phyloP scores from a whole-genome alignment of 2,113 vertebrate species.

The Cavia porcellus region DNA sequence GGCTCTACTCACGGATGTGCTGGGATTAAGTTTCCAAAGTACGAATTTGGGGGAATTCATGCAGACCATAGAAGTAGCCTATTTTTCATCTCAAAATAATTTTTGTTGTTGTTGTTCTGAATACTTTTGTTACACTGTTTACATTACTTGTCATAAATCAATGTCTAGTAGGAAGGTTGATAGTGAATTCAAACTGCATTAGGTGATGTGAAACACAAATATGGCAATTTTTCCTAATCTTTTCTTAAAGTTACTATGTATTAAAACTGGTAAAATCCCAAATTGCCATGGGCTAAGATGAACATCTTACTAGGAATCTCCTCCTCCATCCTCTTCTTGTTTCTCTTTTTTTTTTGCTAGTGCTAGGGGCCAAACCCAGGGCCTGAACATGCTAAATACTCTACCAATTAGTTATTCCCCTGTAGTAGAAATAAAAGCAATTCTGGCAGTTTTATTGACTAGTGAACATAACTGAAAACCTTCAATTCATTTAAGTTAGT shows the following conservation, averaged over 20 bases:
- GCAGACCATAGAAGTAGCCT: neutral
- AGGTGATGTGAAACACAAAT: neutral
- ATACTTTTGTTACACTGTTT: neutral
- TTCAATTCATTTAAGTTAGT: constrained; percentile 10
- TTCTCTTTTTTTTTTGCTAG: no score
- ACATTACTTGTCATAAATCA: neutral
- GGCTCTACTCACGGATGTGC: neutral
- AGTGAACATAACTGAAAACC: neutral
- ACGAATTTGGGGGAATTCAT: neutral
- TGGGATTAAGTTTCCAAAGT: neutral
- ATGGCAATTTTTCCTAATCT: neutral
- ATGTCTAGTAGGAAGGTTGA: constrained; percentile 7
- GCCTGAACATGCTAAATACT: neutral
- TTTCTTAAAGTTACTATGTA: neutral
- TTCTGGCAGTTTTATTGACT: neutral
- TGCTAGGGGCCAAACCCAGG: neutral
- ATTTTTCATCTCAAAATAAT: neutral
- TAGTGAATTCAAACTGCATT: neutral
- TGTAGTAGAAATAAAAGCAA: constrained; percentile 15
- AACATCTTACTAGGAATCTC: neutral
- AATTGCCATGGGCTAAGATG: neutral
- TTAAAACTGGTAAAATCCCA: neutral
- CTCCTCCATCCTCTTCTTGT: neutral
- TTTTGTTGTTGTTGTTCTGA: neutral
- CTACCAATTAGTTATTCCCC: neutral